These are phyloP conservation scores for Onychomys leucogaster DNA, from an alignment of 2,797 vertebrate genomes.

Conservation along the genomic window DNA sequence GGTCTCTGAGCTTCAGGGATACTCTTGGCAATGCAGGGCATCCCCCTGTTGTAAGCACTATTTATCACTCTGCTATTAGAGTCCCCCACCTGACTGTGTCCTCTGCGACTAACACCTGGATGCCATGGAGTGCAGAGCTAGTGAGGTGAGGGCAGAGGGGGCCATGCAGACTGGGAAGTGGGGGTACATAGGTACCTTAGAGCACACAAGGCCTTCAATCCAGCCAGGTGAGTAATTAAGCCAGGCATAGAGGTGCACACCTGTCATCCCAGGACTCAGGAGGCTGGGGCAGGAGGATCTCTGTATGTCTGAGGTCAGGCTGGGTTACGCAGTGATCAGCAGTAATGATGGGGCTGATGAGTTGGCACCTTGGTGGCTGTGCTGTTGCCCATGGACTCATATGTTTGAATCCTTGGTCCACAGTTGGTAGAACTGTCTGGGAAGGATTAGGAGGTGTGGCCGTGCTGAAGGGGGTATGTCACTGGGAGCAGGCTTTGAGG, in stretches of 20 bases:
- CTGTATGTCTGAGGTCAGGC: not conserved
- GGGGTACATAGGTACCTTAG: not conserved
- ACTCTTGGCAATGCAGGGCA: not conserved
- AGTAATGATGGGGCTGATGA: not conserved
- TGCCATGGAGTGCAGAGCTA: not conserved
- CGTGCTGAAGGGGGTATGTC: not conserved
- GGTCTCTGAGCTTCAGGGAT: not conserved
- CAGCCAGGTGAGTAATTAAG: not conserved
- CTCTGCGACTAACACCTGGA: not conserved
- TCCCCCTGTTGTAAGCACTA: not conserved
- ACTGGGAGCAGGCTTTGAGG: not conserved
- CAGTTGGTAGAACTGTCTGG: not conserved
- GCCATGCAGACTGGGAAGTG: not conserved
- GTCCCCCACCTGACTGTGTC: not conserved
- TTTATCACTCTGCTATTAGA: not conserved
- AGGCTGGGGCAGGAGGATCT: not conserved
- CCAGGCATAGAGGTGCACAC: not conserved
- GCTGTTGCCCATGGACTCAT: not conserved
- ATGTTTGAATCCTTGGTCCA: not conserved
- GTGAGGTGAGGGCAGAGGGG: not conserved
- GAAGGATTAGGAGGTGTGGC: not conserved
- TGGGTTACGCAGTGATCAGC: not conserved
- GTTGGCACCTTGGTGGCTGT: not conserved
- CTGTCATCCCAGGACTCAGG: not conserved
- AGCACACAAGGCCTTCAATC: not conserved